These are phyloP conservation scores for Eulemur coronatus DNA, from an alignment of 2,797 vertebrate genomes.

Conservation along the genomic window DNA sequence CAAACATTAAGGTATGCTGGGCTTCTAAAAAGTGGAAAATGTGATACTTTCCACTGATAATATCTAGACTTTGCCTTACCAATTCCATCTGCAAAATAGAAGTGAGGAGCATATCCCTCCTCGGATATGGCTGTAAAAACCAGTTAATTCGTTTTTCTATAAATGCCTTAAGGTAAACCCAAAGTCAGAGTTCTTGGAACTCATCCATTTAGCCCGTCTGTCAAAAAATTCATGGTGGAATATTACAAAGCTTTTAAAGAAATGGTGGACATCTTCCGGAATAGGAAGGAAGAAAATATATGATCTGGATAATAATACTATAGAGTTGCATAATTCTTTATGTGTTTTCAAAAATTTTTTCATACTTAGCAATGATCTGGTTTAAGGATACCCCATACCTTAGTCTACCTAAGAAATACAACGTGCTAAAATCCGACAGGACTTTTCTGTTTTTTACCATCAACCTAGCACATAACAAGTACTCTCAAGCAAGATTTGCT, in stretches of 20 bases:
- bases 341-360: background rate
- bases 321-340: background rate
- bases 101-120: background rate
- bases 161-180: slow-evolving; percentile 1
- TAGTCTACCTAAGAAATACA: background rate
- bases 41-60: background rate
- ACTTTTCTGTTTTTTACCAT: background rate
- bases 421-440: background rate
- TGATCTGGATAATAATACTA: background rate
- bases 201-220: background rate
- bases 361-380: background rate
- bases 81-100: background rate
- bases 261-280: background rate
- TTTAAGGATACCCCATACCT: background rate
- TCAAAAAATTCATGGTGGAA: background rate
- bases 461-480: background rate
- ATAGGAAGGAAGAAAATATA: background rate
- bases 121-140: background rate
- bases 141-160: background rate
- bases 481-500: background rate
- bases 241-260: background rate
- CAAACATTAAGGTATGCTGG: background rate
- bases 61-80: background rate
- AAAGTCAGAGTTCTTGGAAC: background rate
- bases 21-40: background rate